phyloP scores from a whole-genome alignment of 2,888 invertebrate genomes.

The Priocnemis perturbator region DNA sequence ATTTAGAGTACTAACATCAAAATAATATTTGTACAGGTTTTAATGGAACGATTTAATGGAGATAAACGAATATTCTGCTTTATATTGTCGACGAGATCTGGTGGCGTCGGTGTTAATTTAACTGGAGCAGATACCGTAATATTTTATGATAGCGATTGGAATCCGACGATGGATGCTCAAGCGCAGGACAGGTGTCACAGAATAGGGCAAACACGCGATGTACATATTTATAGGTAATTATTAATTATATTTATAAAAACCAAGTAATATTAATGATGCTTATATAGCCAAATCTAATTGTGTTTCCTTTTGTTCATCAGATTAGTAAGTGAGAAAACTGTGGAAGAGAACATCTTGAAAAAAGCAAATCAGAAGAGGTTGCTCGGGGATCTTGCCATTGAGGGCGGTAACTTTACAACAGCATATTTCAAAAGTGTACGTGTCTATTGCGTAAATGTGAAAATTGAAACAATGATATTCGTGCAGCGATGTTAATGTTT shows the following conservation, averaged over 20 bases:
- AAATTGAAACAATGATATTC: background rate
- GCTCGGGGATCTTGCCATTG: conserved; percentile 97
- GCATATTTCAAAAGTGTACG: conserved; percentile 93
- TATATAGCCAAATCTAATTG: conserved; percentile 40
- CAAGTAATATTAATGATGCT: background rate
- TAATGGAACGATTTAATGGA: conserved; percentile 98
- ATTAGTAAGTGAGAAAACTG: conserved; percentile 96
- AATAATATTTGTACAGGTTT: conserved; percentile 76
- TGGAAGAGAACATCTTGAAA: conserved; percentile 99
- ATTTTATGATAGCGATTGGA: conserved; percentile 99
- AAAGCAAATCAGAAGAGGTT: conserved; percentile 98
- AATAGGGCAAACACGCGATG: conserved; percentile 99
- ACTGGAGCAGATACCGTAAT: conserved; percentile 99
- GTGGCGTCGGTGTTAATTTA: conserved; percentile 98
- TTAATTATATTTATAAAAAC: background rate
- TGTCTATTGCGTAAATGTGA: conserved; percentile 40
- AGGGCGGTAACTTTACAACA: conserved; percentile 98
- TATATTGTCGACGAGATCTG: conserved; percentile 97
- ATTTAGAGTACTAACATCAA: background rate
- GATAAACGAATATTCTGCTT: conserved; percentile 97
- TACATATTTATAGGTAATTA: conserved; percentile 91
- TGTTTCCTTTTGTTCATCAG: conserved; percentile 74
- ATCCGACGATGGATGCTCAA: conserved; percentile 99
- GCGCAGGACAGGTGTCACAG: conserved; percentile 98
- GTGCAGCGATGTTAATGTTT: conserved; percentile 22